These are phyloP conservation scores for Trichogramma pretiosum DNA, from an alignment of 1,140 invertebrate species.

Conservation along the genomic window DNA sequence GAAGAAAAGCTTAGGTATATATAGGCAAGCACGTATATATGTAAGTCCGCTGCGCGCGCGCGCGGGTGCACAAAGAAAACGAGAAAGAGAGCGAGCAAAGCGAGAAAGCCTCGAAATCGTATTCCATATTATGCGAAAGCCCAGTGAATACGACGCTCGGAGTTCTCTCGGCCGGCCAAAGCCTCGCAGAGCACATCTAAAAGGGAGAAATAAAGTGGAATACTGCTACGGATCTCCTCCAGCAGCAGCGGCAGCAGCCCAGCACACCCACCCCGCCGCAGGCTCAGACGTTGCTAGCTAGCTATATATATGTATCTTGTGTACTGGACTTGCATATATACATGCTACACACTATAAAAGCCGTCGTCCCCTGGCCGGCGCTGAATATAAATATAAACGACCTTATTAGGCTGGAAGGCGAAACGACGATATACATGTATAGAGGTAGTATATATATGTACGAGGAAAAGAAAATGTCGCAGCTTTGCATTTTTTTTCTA, in stretches of 20 bases:
- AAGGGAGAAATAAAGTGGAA: conserved; percentile 7
- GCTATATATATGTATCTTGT: too few relatives aligned
- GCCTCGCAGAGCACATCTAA: not conserved
- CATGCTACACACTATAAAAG: conserved; percentile 28
- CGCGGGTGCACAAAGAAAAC: conserved; percentile 4
- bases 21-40: too few relatives aligned
- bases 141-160: not conserved
- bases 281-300: too few relatives aligned
- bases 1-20: not conserved
- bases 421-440: too few relatives aligned
- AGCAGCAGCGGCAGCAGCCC: conserved; percentile 11
- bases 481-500: conserved; percentile 13
- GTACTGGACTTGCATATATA: too few relatives aligned
- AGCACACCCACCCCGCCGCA: too few relatives aligned
- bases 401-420: conserved; percentile 32
- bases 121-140: conserved; percentile 4
- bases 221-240: not conserved
- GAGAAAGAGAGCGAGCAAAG: not conserved
- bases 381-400: conserved; percentile 41
- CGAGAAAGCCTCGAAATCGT: conserved; percentile 3
- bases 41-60: too few relatives aligned
- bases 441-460: too few relatives aligned
- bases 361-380: conserved; percentile 24
- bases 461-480: not conserved
- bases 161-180: not conserved